phyloP scores from a whole-genome alignment of 2,888 invertebrate species.

The Patella depressa region DNA sequence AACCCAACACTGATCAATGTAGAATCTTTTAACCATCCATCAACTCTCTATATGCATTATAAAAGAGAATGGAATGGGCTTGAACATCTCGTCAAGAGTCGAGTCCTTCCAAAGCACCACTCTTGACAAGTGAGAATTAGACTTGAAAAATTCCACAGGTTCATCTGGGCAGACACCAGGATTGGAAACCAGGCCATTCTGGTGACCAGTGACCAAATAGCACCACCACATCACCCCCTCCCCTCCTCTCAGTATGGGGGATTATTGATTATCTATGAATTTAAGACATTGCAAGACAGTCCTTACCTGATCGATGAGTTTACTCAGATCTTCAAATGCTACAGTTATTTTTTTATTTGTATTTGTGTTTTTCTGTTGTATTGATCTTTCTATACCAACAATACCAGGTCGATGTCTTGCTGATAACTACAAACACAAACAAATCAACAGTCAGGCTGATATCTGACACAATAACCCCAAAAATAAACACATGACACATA shows the following conservation, averaged over 20 bases:
- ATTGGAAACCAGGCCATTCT: too few species aligned
- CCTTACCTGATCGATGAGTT: constrained; percentile 86
- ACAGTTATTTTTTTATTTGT: constrained; percentile 91
- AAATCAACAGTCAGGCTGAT: background rate
- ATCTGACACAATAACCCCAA: constrained; percentile 13
- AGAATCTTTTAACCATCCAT: background rate
- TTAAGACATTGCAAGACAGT: too few species aligned
- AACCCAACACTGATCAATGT: too few species aligned
- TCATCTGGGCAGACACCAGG: too few species aligned
- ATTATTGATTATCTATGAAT: too few species aligned
- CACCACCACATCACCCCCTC: too few species aligned
- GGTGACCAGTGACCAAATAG: too few species aligned
- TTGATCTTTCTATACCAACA: constrained; percentile 93
- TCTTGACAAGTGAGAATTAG: too few species aligned
- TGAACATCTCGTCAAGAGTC: background rate
- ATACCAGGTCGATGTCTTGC: constrained; percentile 84
- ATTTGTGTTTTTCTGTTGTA: constrained; percentile 90
- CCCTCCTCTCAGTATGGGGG: too few species aligned
- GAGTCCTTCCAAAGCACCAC: too few species aligned
- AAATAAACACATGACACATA: background rate
- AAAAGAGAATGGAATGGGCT: background rate
- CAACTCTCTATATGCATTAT: background rate
- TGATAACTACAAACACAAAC: constrained; percentile 46
- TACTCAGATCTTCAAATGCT: constrained; percentile 95
- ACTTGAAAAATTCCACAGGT: too few species aligned